Evolutionary conservation across 2,888 invertebrate species (phyloP), one percentile per base, ranked within the genome.

Genomic region (Taphrorychus bicolor): DNA sequence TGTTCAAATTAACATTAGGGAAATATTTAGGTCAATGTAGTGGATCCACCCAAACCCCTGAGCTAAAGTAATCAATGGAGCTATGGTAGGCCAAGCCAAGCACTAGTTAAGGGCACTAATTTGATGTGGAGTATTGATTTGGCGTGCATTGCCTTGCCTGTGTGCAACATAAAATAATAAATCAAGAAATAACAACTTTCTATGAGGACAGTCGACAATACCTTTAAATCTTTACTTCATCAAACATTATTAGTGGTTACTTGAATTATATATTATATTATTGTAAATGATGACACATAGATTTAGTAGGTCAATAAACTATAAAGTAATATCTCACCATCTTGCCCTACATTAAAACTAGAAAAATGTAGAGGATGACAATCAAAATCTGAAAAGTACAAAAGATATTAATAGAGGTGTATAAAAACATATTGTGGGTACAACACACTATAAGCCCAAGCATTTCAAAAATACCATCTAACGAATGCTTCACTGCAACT

Each of bases 341-440:
- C 68, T 48, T 65, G 64, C 54, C 61, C 68, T 21, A 58, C 23
- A 61, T 22, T 54, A 68, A 52, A 65, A 45, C 68, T 70, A 70
- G 70, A 67, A 65, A 70, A 70, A 70, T 70, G 64, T 45, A 70
- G 70, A 5, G 70, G 70, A 48, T 70, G 70, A 40, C 52, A 24
- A 70, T n/a, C n/a, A n/a, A n/a, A n/a, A n/a, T 70, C 70, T 70
- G 70, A 70, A 70, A 67, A 53, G 23, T 42, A 68, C 53, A 64
- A 60, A 69, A 53, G 9, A 18, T 7, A 51, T 51, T 45, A 45
- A 45, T 45, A 32, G 11, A 32, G 32, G 32, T 32, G 11, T 32
- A 32, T 7, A 32, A 32, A 32, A 7, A 2, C 7, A 9, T 9
- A 32, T 32, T 1, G 11, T 3, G 3, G 11, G 32, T 7, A 3